Base-by-base conservation (phyloP, 2,888 invertebrate genomes). In the Thymelicus acteon region DNA sequence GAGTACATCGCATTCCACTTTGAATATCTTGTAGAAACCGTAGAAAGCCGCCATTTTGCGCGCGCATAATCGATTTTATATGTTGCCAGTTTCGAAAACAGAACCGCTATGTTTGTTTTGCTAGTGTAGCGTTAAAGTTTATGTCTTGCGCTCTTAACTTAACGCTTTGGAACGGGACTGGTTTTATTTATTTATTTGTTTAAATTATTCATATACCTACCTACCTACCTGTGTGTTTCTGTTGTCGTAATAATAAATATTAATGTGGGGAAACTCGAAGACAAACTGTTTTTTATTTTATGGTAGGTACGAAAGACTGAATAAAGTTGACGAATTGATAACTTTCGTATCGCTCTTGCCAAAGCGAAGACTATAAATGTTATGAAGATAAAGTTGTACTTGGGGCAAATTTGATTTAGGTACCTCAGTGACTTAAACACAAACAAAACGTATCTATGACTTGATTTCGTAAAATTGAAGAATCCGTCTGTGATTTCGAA, bases 1-100 rank as follows among this genome's bases (percentile, higher is more conserved):
- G 78, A 76, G 78, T 83, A 84, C 86, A 86, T 73, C 76, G 77
- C 84, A 86, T 82, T 84, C 85, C 85, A 86, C 81, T 82, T 76
- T 73, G 72, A 74, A 78, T 74, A 75, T 73, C 77, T 60, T 76
- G 78, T 80, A 78, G 72, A 62, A 72, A 48, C 67, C 71, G 72
- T 75, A 73, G 79, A 63, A 60, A 64, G 70, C 49, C 64, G 70
- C 70, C 70, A 70, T 70, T 63, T 64, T 79, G 79, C 81, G 76
- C 72, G 79, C 79, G 81, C 81, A 77, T 82, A 83, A 85, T 84
- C 80, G 82, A 79, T 81, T 83, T 81, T 82, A 80, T 82, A 79
- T 83, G 83, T 82, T 80, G 72, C 75, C 73, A 76, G 73, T 73
- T 70, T 71, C 74, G 68, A 74, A 73, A 60, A 72, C 67, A 74